Percentiles rank a stretch among this genome's conserved stretches.
These are phyloP conservation scores for Centropyge bicolor DNA, from an alignment of 2,797 vertebrate species.

Conservation along the genomic window DNA sequence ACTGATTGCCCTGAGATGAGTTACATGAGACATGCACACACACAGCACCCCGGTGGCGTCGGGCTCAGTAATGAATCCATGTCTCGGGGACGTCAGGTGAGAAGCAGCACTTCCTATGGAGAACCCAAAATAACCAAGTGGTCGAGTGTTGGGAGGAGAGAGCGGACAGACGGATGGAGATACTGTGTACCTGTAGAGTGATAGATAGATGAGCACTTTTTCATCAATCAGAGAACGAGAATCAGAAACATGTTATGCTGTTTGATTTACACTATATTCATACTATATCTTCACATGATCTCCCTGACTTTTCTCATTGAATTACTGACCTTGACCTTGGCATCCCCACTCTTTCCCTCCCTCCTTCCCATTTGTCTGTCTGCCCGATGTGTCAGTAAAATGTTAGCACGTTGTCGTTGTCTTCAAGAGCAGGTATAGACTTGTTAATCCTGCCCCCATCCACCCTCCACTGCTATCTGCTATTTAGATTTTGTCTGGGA, in stretches of 20 bases:
- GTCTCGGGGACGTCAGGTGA: slow-evolving; percentile 86
- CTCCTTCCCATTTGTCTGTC: slow-evolving; percentile 70
- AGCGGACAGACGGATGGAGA: slow-evolving; percentile 27
- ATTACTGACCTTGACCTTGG: slow-evolving; percentile 74
- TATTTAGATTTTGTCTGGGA: slow-evolving; percentile 75
- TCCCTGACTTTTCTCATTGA: slow-evolving; percentile 48
- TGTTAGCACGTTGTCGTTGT: slow-evolving; percentile 80
- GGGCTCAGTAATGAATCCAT: slow-evolving; percentile 89
- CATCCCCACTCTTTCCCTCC: slow-evolving; percentile 40
- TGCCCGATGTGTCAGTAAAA: slow-evolving; percentile 77
- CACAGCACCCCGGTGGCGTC: slow-evolving; percentile 81
- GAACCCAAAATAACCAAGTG: slow-evolving; percentile 76
- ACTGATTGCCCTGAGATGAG: slow-evolving; percentile 85
- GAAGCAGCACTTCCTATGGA: slow-evolving; percentile 76
- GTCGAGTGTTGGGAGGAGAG: slow-evolving; percentile 39
- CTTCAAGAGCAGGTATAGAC: slow-evolving; percentile 77
- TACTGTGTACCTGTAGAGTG: slow-evolving; percentile 38
- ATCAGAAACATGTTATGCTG: slow-evolving; percentile 8
- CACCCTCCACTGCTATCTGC: slow-evolving; percentile 52
- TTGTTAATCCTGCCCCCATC: slow-evolving; percentile 70
- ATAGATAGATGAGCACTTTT: slow-evolving; percentile 8
- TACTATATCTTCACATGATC: slow-evolving; percentile 26
- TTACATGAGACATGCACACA: slow-evolving; percentile 59
- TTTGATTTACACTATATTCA: neutral
- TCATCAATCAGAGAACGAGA: slow-evolving; percentile 16